These are phyloP conservation scores for Spilosoma lubricipeda DNA, from an alignment of 2,888 invertebrate genomes.

Conservation along the genomic window DNA sequence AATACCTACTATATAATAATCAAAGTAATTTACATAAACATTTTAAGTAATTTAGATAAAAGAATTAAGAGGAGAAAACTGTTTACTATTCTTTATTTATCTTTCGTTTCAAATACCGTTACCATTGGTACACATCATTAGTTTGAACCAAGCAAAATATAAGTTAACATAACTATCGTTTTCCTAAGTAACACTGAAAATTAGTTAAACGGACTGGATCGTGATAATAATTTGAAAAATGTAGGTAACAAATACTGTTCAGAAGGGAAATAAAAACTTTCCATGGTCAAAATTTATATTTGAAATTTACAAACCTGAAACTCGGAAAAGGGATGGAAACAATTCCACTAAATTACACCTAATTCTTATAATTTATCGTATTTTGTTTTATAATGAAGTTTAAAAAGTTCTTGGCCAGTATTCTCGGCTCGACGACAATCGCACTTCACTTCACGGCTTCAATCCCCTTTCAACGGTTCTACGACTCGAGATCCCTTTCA, in stretches of 20 bases:
- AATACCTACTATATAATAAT: too few relatives aligned
- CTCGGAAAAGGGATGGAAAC: not conserved
- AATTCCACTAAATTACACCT: conserved; percentile 10
- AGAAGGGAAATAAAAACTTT: not conserved
- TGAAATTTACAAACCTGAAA: not conserved
- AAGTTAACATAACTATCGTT: not conserved
- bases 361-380: conserved; percentile 13
- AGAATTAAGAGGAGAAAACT: too few relatives aligned
- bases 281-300: not conserved
- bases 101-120: too few relatives aligned
- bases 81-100: too few relatives aligned
- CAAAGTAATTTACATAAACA: too few relatives aligned
- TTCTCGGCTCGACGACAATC: conserved; percentile 20
- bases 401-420: conserved; percentile 14
- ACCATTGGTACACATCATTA: too few relatives aligned
- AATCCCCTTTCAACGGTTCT: conserved; percentile 29
- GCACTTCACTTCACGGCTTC: conserved; percentile 23
- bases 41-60: too few relatives aligned
- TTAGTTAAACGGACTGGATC: not conserved
- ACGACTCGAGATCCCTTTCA: conserved; percentile 18
- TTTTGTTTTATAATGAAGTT: conserved; percentile 6
- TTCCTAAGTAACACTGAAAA: not conserved
- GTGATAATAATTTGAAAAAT: not conserved
- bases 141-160: too few relatives aligned
- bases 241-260: not conserved